Base-by-base conservation (phyloP, 1,140 invertebrate species). In the Drosophila truncata region DNA sequence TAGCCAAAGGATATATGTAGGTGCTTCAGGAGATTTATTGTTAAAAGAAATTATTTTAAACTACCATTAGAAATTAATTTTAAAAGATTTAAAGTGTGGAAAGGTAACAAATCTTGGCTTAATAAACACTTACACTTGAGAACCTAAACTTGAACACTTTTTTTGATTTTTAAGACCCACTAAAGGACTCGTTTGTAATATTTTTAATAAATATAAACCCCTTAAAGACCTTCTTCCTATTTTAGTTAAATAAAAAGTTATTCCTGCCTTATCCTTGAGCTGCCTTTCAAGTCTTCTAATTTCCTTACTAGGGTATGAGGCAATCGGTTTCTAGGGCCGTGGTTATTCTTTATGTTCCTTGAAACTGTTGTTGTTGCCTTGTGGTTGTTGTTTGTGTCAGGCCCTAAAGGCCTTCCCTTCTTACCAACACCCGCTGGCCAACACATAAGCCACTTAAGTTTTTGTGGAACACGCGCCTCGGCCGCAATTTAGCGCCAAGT, bases 371-470 rank as follows among this genome's bases (percentile, higher is more conserved):
- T 76, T 75, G 60, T 42, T 50, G 61, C 33, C 37, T 47, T 42
- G 10, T 64, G n/a, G 41, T 71, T 63, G 55, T 57, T 75, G 71
- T 57, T 64, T 70, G 58, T 31, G 41, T 41, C 47, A 42, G 13
- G 64, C 60, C 31, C 33, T 39, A 4, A 50, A 27, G 23, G 13
- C n/a, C 37, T 7, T 6, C 9, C 18, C 23, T 33, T n/a, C 20
- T 13, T 13, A 10, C 31, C 23, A 23, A 11, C 41, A 18, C 6
- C 29, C 13, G 14, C n/a, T 60, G 80, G 76, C 83, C 80, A 83
- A 73, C 80, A 82, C 81, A 84, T 88, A 87, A 90, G 85, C 84
- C 84, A 88, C 84, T 88, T 88, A 84, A 84, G 85, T 88, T 87
- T 88, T 88, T 88, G 80, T 88, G 69, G 80, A 79, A 88, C 84